Conservation (phyloP, 2,888 invertebrate species). For the Meta bourneti region DNA sequence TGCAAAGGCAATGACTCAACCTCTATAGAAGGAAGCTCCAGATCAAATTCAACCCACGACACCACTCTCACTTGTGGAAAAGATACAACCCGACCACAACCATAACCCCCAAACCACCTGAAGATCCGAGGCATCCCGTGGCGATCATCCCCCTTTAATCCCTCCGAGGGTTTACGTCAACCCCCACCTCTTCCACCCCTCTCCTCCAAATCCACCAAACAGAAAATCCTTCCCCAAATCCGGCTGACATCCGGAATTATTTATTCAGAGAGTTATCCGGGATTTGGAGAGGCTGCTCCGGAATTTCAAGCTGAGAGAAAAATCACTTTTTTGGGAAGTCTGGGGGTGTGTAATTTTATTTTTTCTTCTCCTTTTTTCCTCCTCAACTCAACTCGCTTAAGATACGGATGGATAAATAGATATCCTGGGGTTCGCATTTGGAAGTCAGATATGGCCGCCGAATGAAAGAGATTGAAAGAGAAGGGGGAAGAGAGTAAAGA, state of each 20-base stretch:
- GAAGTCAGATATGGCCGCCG: constrained; percentile 58
- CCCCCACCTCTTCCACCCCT: constrained; percentile 1
- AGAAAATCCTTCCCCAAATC: constrained; percentile 71
- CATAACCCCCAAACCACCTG: constrained; percentile 66
- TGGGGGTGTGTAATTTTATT: constrained; percentile 28
- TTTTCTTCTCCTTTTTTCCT: background rate
- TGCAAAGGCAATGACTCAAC: background rate
- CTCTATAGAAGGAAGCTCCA: no score
- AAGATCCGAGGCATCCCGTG: constrained; percentile 43
- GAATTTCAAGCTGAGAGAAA: constrained; percentile 76
- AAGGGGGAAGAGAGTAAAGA: background rate
- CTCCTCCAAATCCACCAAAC: constrained; percentile 61
- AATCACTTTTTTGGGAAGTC: constrained; percentile 67
- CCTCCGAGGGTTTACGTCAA: constrained; percentile 9
- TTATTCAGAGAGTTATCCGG: constrained; percentile 76
- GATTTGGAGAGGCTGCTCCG: constrained; percentile 65
- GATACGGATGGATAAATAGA: constrained; percentile 32
- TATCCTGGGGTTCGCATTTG: constrained; percentile 54
- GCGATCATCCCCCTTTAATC: constrained; percentile 64
- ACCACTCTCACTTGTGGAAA: constrained; percentile 51
- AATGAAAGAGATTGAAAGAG: constrained; percentile 7
- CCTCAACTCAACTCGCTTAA: background rate
- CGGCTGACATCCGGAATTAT: constrained; percentile 74
- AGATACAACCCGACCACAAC: background rate
- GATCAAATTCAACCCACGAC: background rate